Base-by-base conservation (phyloP, 1,140 invertebrate species). In the Druon quercuslanigerum region DNA sequence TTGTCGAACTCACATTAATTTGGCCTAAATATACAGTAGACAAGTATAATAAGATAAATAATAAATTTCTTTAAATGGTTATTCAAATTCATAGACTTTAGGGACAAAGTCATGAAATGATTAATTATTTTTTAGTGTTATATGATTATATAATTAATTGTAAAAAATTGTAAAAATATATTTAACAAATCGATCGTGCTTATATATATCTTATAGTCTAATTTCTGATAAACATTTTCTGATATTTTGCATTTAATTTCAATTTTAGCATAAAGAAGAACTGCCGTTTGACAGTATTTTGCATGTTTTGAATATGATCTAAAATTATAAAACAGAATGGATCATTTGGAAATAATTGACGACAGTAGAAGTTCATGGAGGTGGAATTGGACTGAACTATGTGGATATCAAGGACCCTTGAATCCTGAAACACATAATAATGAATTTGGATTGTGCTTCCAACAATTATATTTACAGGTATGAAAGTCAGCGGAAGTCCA, bases 401-500 rank as follows among this genome's bases (percentile, higher is more conserved):
- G 96, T 89, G 95, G 94, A 11, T 92, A 93, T 20, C 25, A 60
- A 17, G 92, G 92, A 20, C 92, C 94, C 1, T 94, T 95, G 92
- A 93, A 95, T 86, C 88, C 92, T 17, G 86, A 91, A n/a, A 93
- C 92, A 9, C 93, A 94, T 83, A 95, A 97, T 89, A 92, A 97
- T 82, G 94, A 95, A 80, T 90, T 94, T 82, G 94, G 95, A 80
- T 90, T 94, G 60, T 98, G 97, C 88, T 97, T 97, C 87, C 95
- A 97, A 88, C 93, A 96, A 86, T 86, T 96, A 56, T 94, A 93
- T 81, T 91, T 96, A 56, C 94, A 95, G 85, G 92, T 96, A 72
- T 94, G 95, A 66, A 51, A 56, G 50, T 17, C 14, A 73, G 20
- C 25, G 20, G 20, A 25, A 25, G 20, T 25, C 3, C 20, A 25